Conservation (phyloP, 1,140 invertebrate genomes). For the Meloidogyne floridensis region DNA sequence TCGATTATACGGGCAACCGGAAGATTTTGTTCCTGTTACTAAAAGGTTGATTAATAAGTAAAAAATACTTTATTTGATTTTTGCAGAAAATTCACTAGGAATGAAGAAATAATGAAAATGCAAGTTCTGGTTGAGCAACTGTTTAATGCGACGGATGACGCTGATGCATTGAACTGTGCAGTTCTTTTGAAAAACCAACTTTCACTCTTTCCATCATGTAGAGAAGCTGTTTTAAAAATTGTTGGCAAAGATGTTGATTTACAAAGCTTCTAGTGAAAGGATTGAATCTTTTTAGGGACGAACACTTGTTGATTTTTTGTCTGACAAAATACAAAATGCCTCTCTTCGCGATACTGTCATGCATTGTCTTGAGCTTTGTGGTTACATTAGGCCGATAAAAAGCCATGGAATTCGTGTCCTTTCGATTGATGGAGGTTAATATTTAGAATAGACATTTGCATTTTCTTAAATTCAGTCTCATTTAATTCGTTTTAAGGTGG, state of each 20-base stretch:
- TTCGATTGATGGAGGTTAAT: conserved; percentile 78
- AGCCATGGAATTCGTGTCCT: conserved; percentile 79
- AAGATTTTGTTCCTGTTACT: background rate
- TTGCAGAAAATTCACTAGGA: background rate
- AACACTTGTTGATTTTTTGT: background rate
- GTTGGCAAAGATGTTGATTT: background rate
- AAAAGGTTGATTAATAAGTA: background rate
- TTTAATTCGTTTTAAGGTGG: conserved; percentile 70
- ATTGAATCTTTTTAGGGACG: background rate
- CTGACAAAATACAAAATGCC: background rate
- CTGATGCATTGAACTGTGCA: background rate
- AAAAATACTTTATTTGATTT: background rate
- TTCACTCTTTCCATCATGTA: background rate
- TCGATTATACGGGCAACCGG: background rate
- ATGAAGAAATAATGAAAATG: background rate
- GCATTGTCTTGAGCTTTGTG: conserved; percentile 74
- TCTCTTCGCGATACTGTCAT: background rate
- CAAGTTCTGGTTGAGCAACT: background rate
- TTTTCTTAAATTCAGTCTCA: background rate
- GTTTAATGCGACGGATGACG: background rate
- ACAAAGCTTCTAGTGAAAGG: background rate
- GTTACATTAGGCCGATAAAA: conserved; percentile 75
- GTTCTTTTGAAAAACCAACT: background rate
- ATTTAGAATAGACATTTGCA: background rate
- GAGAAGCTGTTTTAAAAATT: background rate